Evolutionary conservation across 2,113 vertebrate genomes (phyloP).

Genomic region (Sciurus niger): DNA sequence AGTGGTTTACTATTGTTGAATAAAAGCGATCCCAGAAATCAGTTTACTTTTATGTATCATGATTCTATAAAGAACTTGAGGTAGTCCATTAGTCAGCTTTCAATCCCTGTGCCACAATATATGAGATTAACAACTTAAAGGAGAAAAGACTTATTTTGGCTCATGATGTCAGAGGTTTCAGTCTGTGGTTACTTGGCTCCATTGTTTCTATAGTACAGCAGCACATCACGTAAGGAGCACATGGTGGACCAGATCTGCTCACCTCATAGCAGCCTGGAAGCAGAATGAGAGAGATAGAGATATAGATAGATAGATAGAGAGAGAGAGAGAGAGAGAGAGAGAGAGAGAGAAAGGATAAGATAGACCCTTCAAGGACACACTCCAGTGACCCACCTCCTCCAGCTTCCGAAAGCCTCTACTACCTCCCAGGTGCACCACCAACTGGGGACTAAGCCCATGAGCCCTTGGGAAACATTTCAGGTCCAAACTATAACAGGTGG

Average conservation of each 20-base stretch:
- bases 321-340: too few relatives aligned
- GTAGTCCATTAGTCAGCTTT: not conserved
- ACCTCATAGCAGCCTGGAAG: not conserved
- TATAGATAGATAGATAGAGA: too few relatives aligned
- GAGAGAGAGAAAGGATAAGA: not conserved
- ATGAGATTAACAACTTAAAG: not conserved
- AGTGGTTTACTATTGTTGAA: constrained; percentile 31
- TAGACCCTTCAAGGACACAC: not conserved
- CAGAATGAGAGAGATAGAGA: not conserved
- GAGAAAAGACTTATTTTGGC: not conserved
- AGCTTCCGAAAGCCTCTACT: not conserved
- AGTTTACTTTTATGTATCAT: constrained; percentile 7
- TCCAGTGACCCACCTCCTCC: not conserved
- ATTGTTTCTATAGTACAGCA: not conserved
- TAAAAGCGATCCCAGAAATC: constrained; percentile 27
- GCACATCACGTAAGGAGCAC: not conserved
- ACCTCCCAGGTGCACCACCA: not conserved
- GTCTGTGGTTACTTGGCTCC: not conserved
- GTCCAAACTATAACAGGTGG: not conserved
- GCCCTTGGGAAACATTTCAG: not conserved
- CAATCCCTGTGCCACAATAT: not conserved
- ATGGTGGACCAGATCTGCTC: not conserved
- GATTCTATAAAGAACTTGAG: not conserved
- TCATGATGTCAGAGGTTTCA: not conserved
- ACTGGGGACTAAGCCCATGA: not conserved